phyloP scores from a whole-genome alignment of 2,888 invertebrate genomes.

The Pemphredon lugubris region DNA sequence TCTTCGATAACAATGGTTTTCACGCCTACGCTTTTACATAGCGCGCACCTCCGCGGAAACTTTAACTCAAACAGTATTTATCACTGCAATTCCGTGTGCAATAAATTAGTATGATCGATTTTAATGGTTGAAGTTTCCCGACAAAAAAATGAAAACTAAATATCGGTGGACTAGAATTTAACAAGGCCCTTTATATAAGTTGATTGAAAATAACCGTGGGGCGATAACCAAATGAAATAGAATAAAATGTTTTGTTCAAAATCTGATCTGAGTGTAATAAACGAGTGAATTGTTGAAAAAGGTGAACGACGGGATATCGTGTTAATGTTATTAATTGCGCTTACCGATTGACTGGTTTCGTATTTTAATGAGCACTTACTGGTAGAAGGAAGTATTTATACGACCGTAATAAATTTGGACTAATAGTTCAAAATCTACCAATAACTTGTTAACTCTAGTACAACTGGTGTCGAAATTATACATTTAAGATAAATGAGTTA shows the following conservation, averaged over 20 bases:
- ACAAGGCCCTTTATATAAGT: no score
- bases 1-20: slow-evolving; percentile 21
- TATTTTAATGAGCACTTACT: no score
- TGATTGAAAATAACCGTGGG: slow-evolving; percentile 19
- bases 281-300: no score
- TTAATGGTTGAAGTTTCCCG: not conserved
- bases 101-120: slow-evolving; percentile 15
- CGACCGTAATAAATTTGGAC: slow-evolving; percentile 2
- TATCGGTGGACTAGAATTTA: slow-evolving; percentile 35
- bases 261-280: no score
- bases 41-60: not conserved
- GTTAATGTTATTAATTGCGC: no score
- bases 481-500: slow-evolving; percentile 13
- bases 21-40: slow-evolving; percentile 3
- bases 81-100: not conserved
- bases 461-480: slow-evolving; percentile 14
- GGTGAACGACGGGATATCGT: no score
- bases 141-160: no score
- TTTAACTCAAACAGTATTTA: slow-evolving; percentile 2
- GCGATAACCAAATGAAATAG: not conserved
- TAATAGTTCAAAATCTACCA: slow-evolving; percentile 7
- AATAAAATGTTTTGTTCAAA: no score
- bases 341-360: no score
- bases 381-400: slow-evolving; percentile 3
- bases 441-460: slow-evolving; percentile 8